Conservation (phyloP, 2,797 vertebrate species). For the Peromyscus aztecus region DNA sequence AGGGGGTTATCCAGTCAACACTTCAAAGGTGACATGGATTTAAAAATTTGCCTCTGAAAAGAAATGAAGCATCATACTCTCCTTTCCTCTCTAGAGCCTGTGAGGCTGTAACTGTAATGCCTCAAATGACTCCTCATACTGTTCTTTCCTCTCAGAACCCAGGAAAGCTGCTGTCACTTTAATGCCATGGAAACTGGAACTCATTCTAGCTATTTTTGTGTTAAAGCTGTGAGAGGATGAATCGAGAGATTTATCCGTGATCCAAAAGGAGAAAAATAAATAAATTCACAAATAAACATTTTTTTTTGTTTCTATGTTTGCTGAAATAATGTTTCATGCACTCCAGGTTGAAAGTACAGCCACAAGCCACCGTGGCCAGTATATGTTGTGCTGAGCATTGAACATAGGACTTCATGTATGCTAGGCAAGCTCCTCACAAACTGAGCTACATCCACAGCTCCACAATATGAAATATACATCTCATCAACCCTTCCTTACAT, state of each 20-base stretch:
- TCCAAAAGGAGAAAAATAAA: neutral
- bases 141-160: neutral
- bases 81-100: neutral
- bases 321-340: neutral
- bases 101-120: neutral
- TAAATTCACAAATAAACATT: neutral
- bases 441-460: neutral
- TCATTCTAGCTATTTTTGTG: neutral
- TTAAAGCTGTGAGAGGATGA: neutral
- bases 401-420: neutral
- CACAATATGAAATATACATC: neutral
- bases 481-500: neutral
- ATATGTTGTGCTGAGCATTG: neutral
- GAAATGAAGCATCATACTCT: neutral
- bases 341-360: neutral
- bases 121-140: neutral
- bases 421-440: neutral
- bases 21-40: neutral
- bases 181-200: neutral
- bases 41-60: neutral
- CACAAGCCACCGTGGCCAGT: neutral
- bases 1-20: neutral
- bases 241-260: neutral
- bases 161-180: neutral
- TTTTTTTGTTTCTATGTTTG: neutral